phyloP scores from a whole-genome alignment of 1,140 invertebrate genomes.

The Oncopodura yosiiana region DNA sequence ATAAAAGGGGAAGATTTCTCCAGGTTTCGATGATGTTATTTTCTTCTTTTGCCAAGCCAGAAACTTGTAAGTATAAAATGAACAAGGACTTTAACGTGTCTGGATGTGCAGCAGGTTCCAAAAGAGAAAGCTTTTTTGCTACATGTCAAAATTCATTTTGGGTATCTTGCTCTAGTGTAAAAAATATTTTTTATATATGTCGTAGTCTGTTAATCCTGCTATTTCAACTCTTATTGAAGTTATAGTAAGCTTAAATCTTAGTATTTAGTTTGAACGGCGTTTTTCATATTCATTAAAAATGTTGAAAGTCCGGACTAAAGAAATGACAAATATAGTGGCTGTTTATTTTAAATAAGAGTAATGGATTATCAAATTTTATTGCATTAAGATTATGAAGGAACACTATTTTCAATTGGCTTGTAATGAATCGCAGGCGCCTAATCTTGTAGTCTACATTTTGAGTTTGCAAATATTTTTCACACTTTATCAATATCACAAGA shows the following conservation, averaged over 20 bases:
- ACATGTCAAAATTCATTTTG: conserved; percentile 18
- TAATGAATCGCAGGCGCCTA: too few species aligned
- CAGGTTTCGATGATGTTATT: neutral
- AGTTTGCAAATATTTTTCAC: too few species aligned
- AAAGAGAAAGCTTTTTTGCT: conserved; percentile 15
- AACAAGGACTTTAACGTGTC: neutral
- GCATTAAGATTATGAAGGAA: too few species aligned
- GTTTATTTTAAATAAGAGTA: too few species aligned
- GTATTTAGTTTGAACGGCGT: too few species aligned
- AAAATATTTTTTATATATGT: neutral
- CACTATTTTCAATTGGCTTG: too few species aligned
- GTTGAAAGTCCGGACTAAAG: too few species aligned
- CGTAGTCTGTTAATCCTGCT: neutral
- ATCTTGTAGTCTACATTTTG: too few species aligned
- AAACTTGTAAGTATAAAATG: neutral
- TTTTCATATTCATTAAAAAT: too few species aligned
- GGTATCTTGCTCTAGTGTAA: neutral
- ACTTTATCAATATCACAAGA: too few species aligned
- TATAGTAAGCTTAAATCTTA: neutral
- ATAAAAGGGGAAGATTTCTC: neutral
- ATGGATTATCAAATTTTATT: too few species aligned
- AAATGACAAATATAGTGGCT: too few species aligned
- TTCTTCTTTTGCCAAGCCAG: neutral
- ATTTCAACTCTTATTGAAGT: neutral
- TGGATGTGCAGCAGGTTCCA: neutral